These are phyloP conservation scores for Echinops telfairi DNA, from an alignment of 2,113 vertebrate species.

Conservation along the genomic window DNA sequence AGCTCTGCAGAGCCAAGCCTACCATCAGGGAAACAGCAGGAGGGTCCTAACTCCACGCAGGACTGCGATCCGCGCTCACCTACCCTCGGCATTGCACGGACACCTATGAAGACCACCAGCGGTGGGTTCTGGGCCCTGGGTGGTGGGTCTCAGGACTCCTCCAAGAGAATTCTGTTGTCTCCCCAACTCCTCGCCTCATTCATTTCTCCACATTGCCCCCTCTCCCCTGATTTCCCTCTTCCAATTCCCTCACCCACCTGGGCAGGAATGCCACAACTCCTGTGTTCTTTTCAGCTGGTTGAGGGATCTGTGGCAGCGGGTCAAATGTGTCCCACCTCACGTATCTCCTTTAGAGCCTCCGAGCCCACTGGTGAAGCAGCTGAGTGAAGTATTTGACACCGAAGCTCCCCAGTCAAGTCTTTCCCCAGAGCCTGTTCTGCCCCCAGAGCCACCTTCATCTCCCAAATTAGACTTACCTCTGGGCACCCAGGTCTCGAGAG, in stretches of 20 bases:
- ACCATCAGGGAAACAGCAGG: not conserved
- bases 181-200: not conserved
- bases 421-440: constrained; percentile 28
- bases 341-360: constrained; percentile 86
- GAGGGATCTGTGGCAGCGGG: not conserved
- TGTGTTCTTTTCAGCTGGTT: not conserved
- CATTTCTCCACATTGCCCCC: constrained; percentile 8
- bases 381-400: constrained; percentile 87
- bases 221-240: not conserved
- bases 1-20: constrained; percentile 77
- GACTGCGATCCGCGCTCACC: constrained; percentile 93
- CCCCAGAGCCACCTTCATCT: constrained; percentile 33
- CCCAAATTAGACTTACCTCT: constrained; percentile 53
- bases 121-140: constrained; percentile 82
- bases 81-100: constrained; percentile 90
- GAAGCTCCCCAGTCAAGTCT: not conserved
- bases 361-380: constrained; percentile 88
- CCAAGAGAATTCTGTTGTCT: not conserved
- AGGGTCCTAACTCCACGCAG: not conserved
- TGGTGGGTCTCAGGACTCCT: not conserved
- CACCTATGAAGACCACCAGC: constrained; percentile 90
- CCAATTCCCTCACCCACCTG: not conserved
- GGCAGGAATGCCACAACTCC: not conserved
- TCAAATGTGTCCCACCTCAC: not conserved
- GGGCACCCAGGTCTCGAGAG: constrained; percentile 54